These are phyloP conservation scores for Parauchenoglanis ngamensis DNA, from an alignment of 2,797 vertebrate genomes.

Conservation along the genomic window DNA sequence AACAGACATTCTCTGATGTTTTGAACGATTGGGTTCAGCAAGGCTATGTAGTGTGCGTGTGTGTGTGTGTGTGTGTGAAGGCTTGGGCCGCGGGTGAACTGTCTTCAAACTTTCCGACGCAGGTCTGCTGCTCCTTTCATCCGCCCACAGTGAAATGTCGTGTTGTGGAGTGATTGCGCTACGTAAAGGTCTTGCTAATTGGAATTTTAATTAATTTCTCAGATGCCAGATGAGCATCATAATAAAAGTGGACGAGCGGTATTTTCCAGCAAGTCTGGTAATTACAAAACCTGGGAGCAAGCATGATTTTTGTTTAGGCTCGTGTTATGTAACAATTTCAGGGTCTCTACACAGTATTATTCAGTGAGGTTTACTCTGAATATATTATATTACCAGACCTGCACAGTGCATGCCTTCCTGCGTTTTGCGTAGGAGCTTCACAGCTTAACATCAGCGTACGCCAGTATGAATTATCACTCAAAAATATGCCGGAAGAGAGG, in stretches of 20 bases:
- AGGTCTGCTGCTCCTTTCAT: neutral
- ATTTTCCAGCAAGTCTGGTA: constrained; percentile 46
- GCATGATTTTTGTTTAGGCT: constrained; percentile 9
- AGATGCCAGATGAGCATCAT: constrained; percentile 45
- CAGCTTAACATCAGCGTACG: neutral
- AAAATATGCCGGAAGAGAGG: neutral
- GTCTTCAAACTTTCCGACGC: neutral
- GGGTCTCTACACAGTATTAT: neutral
- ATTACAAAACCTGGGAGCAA: constrained; percentile 51
- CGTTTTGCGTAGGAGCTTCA: neutral
- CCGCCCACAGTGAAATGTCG: constrained; percentile 7
- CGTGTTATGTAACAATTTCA: neutral
- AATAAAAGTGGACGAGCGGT: constrained; percentile 52
- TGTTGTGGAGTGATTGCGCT: constrained; percentile 13
- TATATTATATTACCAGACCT: neutral
- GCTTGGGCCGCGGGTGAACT: neutral
- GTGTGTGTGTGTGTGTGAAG: neutral
- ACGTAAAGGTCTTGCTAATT: constrained; percentile 51
- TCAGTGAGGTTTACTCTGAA: neutral
- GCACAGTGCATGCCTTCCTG: too few relatives aligned
- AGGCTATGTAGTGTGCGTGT: neutral
- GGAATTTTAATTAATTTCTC: constrained; percentile 57
- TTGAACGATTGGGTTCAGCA: neutral
- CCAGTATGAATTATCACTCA: neutral
- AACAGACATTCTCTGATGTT: neutral